phyloP scores from a whole-genome alignment of 2,797 vertebrate species.

The Scolopax bukidnonensis region DNA sequence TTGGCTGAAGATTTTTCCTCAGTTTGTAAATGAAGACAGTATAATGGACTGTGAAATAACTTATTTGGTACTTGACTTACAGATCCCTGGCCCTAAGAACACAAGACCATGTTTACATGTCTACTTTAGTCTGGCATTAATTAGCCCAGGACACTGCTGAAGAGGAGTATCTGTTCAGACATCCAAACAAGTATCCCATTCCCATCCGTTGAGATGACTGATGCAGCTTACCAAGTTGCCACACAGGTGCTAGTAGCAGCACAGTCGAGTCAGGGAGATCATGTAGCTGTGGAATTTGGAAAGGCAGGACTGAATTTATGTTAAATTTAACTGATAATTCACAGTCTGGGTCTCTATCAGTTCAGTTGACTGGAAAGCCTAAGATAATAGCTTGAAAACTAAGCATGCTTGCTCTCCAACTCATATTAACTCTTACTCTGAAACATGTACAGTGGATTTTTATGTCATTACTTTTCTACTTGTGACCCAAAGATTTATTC shows the following conservation, averaged over 20 bases:
- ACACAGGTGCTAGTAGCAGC: neutral
- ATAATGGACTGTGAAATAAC: neutral
- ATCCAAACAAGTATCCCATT: rapidly evolving
- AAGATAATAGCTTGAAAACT: neutral
- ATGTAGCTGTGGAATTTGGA: rapidly evolving
- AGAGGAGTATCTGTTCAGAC: neutral
- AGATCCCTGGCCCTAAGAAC: neutral
- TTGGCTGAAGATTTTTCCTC: neutral
- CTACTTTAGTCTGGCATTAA: neutral
- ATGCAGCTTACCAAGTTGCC: neutral
- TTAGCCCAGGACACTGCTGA: neutral
- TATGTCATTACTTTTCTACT: neutral
- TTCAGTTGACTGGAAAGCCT: neutral
- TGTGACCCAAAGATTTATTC: neutral
- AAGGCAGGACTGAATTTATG: neutral
- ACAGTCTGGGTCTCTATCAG: neutral
- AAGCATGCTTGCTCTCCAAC: neutral
- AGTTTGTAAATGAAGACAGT: neutral
- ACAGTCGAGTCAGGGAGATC: neutral
- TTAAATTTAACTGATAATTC: neutral
- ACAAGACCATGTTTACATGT: neutral
- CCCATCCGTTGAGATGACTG: neutral
- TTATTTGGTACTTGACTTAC: neutral
- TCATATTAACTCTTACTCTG: neutral
- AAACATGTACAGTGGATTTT: neutral